Evolutionary conservation across 2,888 invertebrate species (phyloP), one percentile per base, ranked within the genome.

Genomic region (Macrosoma leucophasiata): DNA sequence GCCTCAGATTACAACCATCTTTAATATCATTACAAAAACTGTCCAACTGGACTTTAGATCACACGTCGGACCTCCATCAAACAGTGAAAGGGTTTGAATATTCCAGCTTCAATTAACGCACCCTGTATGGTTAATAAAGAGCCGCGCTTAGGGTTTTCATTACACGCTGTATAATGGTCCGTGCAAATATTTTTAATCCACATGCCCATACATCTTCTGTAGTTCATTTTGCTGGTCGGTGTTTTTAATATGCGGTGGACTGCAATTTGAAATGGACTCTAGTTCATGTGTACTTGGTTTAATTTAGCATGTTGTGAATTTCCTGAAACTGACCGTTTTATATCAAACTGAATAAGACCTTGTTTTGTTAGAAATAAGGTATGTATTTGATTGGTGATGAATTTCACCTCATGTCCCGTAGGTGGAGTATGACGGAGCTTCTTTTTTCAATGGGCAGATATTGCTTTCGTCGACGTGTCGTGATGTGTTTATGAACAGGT

Each of bases 181-280:
- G 78, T 73, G 78, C 82, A 81, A 82, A 82, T 81, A 82, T 82
- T 82, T 82, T 82, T 82, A 82, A 82, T 82, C 82, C 81, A 63
- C 61, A 59, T 63, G 71, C 74, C 70, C 82, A 81, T 81, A 82
- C 79, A 79, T 82, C 81, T 81, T 81, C 69, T 69, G 74, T 64
- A 75, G 78, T 79, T 81, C 81, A 81, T 81, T 79, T 79, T 69
- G 74, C 66, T 62, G 71, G 67, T 64, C 73, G 55, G 61, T 60
- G 64, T 60, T 67, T 65, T 70, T 69, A 68, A 67, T 70, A 62
- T 58, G 43, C 50, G 45, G 41, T 49, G 36, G 29, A 43, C 48
- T 2, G 17, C 41, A 9, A 67, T 55, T 53, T 25, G 2, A 8
- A 13, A 20, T 28, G 21, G 21, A n/a, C n/a, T n/a, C n/a, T n/a